These are phyloP conservation scores for Zygogramma bicolorata DNA, from an alignment of 2,888 invertebrate genomes.

Conservation along the genomic window DNA sequence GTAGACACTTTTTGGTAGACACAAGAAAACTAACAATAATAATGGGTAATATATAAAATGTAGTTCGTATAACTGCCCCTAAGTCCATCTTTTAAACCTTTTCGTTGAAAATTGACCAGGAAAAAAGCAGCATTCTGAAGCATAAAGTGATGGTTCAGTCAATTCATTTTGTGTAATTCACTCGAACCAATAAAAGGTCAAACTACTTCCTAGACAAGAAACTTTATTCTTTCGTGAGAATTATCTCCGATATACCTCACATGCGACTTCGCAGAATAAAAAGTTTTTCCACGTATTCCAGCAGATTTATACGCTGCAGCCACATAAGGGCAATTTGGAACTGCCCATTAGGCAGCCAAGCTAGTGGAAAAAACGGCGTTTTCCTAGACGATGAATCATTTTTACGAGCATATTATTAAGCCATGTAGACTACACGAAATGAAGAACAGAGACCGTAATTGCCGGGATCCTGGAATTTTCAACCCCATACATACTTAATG, in stretches of 20 bases:
- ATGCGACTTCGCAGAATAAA: slow-evolving; percentile 10
- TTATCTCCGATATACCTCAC: not conserved
- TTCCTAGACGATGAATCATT: slow-evolving; percentile 16
- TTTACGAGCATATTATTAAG: slow-evolving; percentile 20
- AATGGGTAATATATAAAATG: no score
- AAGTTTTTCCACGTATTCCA: not conserved
- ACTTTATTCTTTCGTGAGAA: not conserved
- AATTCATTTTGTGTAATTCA: not conserved
- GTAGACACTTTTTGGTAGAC: no score
- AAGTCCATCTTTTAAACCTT: no score
- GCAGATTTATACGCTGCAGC: not conserved
- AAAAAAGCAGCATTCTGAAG: not conserved
- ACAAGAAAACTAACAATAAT: no score
- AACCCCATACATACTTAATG: slow-evolving; percentile 11
- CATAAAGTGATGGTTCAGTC: not conserved
- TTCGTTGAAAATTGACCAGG: no score
- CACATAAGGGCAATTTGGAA: slow-evolving; percentile 23
- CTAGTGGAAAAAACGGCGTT: slow-evolving; percentile 36
- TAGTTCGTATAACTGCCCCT: no score
- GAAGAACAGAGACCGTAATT: slow-evolving; percentile 8
- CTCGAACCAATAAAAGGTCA: no score
- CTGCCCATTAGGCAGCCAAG: slow-evolving; percentile 17
- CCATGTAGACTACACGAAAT: slow-evolving; percentile 12
- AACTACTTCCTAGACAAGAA: no score
- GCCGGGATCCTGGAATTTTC: not conserved